Conservation (phyloP, 2,797 vertebrate species). For the Oreochromis grahami region DNA sequence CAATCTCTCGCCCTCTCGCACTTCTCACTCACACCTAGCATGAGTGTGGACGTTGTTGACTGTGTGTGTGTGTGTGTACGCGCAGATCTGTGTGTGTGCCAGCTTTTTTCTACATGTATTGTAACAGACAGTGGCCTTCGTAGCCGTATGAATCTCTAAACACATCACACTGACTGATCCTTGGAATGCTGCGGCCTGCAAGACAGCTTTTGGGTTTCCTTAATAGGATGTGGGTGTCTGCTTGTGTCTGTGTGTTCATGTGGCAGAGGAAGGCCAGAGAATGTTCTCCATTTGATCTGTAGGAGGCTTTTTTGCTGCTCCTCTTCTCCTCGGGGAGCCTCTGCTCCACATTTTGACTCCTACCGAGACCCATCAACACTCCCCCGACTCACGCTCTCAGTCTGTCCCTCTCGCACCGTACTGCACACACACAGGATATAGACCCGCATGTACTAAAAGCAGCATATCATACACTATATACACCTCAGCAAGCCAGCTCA, state of each 20-base stretch:
- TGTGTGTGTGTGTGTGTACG: background rate
- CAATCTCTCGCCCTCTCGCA: slow-evolving; percentile 4
- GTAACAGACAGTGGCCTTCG: background rate
- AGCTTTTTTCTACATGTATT: background rate
- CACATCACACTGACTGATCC: slow-evolving; percentile 32
- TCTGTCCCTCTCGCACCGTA: slow-evolving; percentile 20
- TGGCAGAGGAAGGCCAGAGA: slow-evolving; percentile 70
- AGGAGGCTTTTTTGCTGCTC: slow-evolving; percentile 67
- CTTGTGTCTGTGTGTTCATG: slow-evolving; percentile 17
- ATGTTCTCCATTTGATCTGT: slow-evolving; percentile 83
- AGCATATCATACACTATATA: background rate
- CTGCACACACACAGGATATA: slow-evolving; percentile 38
- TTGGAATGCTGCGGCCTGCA: slow-evolving; percentile 17
- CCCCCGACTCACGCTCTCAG: slow-evolving; percentile 56
- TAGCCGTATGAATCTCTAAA: background rate
- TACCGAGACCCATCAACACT: slow-evolving; percentile 79
- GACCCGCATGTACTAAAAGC: slow-evolving; percentile 1
- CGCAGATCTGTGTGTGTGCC: background rate
- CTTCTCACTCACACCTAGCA: slow-evolving; percentile 19
- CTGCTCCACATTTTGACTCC: slow-evolving; percentile 84
- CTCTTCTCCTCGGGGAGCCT: slow-evolving; percentile 75
- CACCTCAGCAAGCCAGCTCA: background rate
- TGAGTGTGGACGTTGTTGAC: slow-evolving; percentile 1
- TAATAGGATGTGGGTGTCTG: slow-evolving; percentile 26
- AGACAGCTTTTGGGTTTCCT: slow-evolving; percentile 30